Conservation (phyloP, 2,888 invertebrate species). For the Pharmacophagus antenor region DNA sequence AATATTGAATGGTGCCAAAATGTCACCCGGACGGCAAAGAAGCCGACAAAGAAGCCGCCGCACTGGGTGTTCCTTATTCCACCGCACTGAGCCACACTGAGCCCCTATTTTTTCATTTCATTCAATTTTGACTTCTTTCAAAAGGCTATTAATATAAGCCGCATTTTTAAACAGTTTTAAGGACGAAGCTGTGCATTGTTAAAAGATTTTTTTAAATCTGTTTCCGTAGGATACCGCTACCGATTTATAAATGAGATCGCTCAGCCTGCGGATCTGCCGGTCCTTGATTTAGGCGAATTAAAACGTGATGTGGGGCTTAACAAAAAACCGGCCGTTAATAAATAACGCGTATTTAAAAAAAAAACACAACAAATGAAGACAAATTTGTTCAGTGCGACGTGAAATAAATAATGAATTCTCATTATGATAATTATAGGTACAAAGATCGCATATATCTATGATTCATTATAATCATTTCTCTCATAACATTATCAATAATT, state of each 20-base stretch:
- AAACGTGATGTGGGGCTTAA: slow-evolving; percentile 74
- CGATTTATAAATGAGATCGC: slow-evolving; percentile 74
- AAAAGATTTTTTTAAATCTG: slow-evolving; percentile 71
- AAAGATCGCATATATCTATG: slow-evolving; percentile 10
- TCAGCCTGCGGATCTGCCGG: slow-evolving; percentile 53
- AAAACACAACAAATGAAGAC: slow-evolving; percentile 74
- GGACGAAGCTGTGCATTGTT: slow-evolving; percentile 74
- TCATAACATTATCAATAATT: not conserved
- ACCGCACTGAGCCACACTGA: slow-evolving; percentile 52
- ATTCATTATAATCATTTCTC: slow-evolving; percentile 9
- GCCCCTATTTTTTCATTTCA: slow-evolving; percentile 78
- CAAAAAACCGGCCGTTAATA: slow-evolving; percentile 70
- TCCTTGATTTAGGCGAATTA: slow-evolving; percentile 75
- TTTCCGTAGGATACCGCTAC: slow-evolving; percentile 81
- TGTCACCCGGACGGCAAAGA: slow-evolving; percentile 76
- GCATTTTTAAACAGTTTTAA: slow-evolving; percentile 77
- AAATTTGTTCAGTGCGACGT: slow-evolving; percentile 65
- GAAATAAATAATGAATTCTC: slow-evolving; percentile 49
- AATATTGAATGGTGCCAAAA: slow-evolving; percentile 81
- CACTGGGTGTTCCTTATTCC: slow-evolving; percentile 76
- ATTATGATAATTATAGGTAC: slow-evolving; percentile 32
- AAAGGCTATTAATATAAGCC: slow-evolving; percentile 80
- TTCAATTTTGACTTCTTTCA: slow-evolving; percentile 81
- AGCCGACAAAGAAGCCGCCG: slow-evolving; percentile 74
- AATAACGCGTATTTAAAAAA: slow-evolving; percentile 70